Percentiles rank a stretch among this genome's conserved stretches.
Conservation (phyloP, 2,888 invertebrate genomes). For the Macrophya annulata region DNA sequence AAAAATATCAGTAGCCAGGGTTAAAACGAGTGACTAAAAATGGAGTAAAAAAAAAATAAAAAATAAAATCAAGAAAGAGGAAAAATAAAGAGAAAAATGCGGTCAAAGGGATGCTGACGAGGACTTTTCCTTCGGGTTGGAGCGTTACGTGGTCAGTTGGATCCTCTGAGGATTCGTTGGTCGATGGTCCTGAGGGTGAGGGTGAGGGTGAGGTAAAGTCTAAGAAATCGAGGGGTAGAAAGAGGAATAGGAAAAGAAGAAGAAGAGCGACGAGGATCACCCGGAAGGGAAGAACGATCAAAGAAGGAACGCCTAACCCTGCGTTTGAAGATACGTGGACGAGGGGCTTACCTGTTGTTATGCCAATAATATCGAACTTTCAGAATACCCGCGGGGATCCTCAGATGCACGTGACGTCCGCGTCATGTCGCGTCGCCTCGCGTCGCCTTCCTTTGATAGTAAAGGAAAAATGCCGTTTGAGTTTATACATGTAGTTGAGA, state of each 20-base stretch:
- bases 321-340: constrained; percentile 57
- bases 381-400: constrained; percentile 27
- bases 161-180: constrained; percentile 53
- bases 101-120: constrained; percentile 53
- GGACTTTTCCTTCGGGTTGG: constrained; percentile 20
- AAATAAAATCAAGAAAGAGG: constrained; percentile 27
- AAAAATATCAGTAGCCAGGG: background rate
- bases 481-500: background rate
- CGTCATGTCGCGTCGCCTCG: background rate
- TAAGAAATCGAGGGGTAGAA: constrained; percentile 30
- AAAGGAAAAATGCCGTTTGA: background rate
- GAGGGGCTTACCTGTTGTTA: constrained; percentile 66
- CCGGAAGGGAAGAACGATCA: constrained; percentile 56
- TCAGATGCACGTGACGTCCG: constrained; percentile 19
- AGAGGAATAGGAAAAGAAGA: constrained; percentile 17
- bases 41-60: constrained; percentile 12
- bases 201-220: background rate
- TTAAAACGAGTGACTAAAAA: constrained; percentile 52
- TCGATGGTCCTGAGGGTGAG: background rate
- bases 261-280: constrained; percentile 57
- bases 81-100: constrained; percentile 14
- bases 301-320: constrained; percentile 26
- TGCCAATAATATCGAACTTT: constrained; percentile 59
- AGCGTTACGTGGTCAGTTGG: constrained; percentile 52
- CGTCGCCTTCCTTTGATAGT: background rate